phyloP scores from a whole-genome alignment of 2,797 vertebrate genomes.

The Sebastolobus altivelis region DNA sequence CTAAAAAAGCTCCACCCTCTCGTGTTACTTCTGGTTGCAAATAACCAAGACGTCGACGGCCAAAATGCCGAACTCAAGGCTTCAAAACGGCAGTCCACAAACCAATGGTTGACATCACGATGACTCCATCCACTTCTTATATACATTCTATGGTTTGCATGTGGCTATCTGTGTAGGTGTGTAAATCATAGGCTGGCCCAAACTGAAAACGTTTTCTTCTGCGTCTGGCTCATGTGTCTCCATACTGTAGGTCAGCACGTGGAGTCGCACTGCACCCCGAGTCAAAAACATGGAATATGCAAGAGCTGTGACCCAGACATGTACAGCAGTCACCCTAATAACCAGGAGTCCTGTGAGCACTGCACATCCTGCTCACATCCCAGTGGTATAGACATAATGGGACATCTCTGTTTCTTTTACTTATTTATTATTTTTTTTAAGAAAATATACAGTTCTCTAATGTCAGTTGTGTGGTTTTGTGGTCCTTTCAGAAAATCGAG shows the following conservation, averaged over 20 bases:
- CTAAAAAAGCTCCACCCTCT: too few species aligned
- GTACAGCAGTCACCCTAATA: conserved; percentile 33
- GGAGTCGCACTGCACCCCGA: background rate
- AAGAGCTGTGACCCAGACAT: fast-evolving
- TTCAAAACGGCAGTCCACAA: too few species aligned
- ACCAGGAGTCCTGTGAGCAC: fast-evolving
- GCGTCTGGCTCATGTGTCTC: background rate
- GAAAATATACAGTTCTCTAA: background rate
- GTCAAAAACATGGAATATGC: background rate
- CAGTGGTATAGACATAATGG: conserved; percentile 55
- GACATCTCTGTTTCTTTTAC: background rate
- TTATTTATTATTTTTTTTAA: background rate
- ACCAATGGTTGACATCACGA: too few species aligned
- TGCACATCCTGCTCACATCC: conserved; percentile 62
- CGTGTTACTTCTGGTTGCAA: too few species aligned
- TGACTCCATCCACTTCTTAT: too few species aligned
- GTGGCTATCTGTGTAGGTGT: background rate
- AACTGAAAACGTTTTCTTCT: background rate
- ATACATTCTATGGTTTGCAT: background rate
- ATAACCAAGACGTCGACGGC: too few species aligned
- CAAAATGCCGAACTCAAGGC: too few species aligned
- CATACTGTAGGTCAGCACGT: conserved; percentile 47
- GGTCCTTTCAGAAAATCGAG: conserved; percentile 64
- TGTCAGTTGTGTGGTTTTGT: conserved; percentile 4
- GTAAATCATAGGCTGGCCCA: background rate